Evolutionary conservation across 2,113 vertebrate species (phyloP).

Genomic region (Chlorodrepanis virens): DNA sequence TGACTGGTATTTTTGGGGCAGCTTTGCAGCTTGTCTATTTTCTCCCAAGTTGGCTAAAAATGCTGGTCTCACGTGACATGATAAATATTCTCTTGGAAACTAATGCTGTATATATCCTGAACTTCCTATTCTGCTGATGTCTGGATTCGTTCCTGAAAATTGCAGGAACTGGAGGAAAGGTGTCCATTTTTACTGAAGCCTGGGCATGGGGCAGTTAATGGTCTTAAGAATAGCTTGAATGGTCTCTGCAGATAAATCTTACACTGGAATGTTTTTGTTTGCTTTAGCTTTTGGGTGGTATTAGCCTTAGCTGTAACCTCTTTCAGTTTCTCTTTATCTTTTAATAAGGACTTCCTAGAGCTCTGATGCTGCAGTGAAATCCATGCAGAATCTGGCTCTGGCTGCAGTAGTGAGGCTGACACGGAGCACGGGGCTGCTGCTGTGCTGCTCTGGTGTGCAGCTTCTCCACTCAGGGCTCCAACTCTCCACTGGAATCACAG

Average conservation of each 20-base stretch:
- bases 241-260: neutral
- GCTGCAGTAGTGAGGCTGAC: neutral
- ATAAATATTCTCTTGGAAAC: constrained; percentile 32
- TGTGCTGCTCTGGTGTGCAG: neutral
- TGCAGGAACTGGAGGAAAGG: neutral
- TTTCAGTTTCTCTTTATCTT: neutral
- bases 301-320: constrained; percentile 31
- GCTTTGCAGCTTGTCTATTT: constrained; percentile 44
- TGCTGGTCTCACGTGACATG: neutral
- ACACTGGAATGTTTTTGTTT: constrained; percentile 20
- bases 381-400: neutral
- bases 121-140: neutral
- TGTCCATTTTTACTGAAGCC: neutral
- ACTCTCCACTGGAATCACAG: fast-evolving
- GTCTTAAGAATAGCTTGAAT: neutral
- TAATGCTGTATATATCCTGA: neutral
- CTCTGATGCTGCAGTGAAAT: neutral
- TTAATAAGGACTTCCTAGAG: neutral
- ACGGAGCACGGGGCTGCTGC: fast-evolving
- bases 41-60: constrained; percentile 53
- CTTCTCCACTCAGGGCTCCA: neutral
- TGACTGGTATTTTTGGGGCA: constrained; percentile 51
- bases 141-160: neutral
- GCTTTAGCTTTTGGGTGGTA: constrained; percentile 14
- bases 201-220: neutral